Base-by-base conservation (phyloP, 2,113 vertebrate species). In the Brienomyrus brachyistius region DNA sequence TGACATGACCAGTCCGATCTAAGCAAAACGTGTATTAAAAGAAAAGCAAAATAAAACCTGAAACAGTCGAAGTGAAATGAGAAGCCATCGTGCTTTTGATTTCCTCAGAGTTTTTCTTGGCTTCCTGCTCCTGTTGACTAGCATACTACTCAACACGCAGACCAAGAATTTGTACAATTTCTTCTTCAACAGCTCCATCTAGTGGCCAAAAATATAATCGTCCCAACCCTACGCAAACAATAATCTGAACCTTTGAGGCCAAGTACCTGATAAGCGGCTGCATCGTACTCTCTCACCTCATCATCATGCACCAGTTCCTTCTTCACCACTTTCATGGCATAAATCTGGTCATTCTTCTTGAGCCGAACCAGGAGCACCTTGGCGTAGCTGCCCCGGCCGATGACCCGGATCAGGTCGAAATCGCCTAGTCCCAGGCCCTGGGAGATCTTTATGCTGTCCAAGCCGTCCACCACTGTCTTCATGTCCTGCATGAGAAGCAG, bases 301-400 rank as follows among this genome's bases (percentile, higher is more conserved):
- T 99, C 98, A 0, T 99, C 98, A 0, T 99, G 98, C 82, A 99
- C 98, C 92, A 99, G 94, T 92, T 99, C 98, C 94, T 99, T 99
- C 94, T 99, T 99, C 92, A 99, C 98, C 90, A 99, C 98, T 94
- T 99, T 99, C 98, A 99, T 99, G 91, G 98, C 98, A 1, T 98
- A 99, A 51, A 97, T 93, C 88, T 98, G 97, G 84, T 98, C 97
- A 0, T 97, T 98, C 95, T 99, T 99, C 96, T 99, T 99, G 84
- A 99, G 95, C 80, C 98, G 96, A 40, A 99, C 98, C 92, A 99
- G 93, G 52, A 99, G 97, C 90, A 99, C 98, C 95, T 99, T 99
- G 94, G 98, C 98, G 1, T 99, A 99, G 94, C 98, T 99, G 83
- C 98, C 98, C 0, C 98, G 97, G 77, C 98, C 98, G 0, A 99